Evolutionary conservation across 2,797 vertebrate species (phyloP), one percentile per base, ranked within the genome.

Genomic region (Acanthurus leucopareius): DNA sequence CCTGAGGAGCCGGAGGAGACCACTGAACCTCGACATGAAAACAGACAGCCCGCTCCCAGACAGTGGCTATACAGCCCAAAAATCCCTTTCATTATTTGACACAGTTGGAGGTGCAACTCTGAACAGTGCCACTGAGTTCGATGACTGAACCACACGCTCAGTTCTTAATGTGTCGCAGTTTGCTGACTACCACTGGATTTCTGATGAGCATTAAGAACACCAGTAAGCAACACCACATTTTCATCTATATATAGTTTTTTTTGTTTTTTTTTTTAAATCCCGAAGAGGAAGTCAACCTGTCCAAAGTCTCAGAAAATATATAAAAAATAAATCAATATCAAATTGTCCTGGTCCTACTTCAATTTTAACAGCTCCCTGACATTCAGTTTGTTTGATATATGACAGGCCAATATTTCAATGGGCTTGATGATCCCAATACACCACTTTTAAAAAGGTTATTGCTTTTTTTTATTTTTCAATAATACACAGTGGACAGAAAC

Each of bases 401-500:
- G 87, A 93, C 90, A 90, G 87, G 88, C 75, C 85, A 82, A 91
- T 88, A 90, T 90, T 91, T 87, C 80, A 89, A 87, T 86, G 92
- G 82, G 75, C 86, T 91, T 83, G 86, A 91, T 88, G 85, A 92
- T 89, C 88, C 89, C 86, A 91, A 90, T 90, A 92, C 83, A 89
- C 88, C 87, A 75, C 86, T 91, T 86, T 84, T 89, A 93, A 91
- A 94, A 94, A 95, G 82, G 91, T 96, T 96, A 96, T 96, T 96
- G 96, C 96, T 96, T 86, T 58, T 53, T 71, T 73, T 76, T n/a
- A n/a, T 58, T 68, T 63, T 75, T 79, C 73, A 80, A 90, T 89
- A 92, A 92, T 91, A 95, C 94, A 96, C 95, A 96, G 94, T 95
- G 93, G 94, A 94, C 92, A 95, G 89, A 94, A 90, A 92, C 88